phyloP scores from a whole-genome alignment of 2,113 vertebrate genomes.

The Phocoena sinus region DNA sequence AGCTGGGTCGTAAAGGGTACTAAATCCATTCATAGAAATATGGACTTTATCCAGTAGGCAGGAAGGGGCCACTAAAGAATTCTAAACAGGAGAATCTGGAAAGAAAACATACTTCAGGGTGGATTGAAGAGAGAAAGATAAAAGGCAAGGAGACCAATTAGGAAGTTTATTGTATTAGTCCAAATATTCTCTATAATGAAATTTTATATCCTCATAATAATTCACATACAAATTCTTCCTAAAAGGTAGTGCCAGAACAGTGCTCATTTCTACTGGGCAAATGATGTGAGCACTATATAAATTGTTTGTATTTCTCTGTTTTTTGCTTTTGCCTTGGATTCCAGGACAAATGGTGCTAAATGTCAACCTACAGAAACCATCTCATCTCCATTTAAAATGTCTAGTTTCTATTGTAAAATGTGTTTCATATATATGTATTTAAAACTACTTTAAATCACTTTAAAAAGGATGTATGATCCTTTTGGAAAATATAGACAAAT shows the following conservation, averaged over 20 bases:
- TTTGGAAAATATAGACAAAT: neutral
- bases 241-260: neutral
- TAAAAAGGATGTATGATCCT: neutral
- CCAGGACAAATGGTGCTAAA: neutral
- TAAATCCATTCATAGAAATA: neutral
- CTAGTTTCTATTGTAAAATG: neutral
- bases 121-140: neutral
- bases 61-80: neutral
- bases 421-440: neutral
- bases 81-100: neutral
- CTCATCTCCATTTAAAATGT: neutral
- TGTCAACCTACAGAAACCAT: neutral
- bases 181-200: neutral
- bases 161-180: neutral
- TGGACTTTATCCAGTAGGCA: neutral
- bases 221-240: neutral
- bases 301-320: neutral
- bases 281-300: neutral
- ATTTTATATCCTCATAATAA: neutral
- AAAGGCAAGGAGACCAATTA: neutral
- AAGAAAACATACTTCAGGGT: neutral
- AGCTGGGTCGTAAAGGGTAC: neutral
- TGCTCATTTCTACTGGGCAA: neutral
- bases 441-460: neutral
- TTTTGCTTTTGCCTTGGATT: neutral